A percentile compares a stretch with the other conserved stretches of the same genome.
These are phyloP conservation scores for Eufriesea mexicana DNA, from an alignment of 1,140 invertebrate genomes.

Conservation along the genomic window DNA sequence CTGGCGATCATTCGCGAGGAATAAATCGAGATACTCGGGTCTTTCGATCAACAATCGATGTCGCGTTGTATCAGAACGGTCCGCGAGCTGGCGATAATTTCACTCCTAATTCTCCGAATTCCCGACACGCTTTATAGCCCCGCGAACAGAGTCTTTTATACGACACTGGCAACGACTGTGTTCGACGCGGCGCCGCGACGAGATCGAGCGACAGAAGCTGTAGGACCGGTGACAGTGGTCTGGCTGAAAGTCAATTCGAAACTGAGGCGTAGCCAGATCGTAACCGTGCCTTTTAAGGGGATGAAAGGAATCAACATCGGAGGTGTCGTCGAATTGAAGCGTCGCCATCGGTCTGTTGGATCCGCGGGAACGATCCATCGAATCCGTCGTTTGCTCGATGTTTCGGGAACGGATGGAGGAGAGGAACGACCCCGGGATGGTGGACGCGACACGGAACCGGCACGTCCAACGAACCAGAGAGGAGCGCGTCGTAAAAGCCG, in stretches of 20 bases:
- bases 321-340: constrained; percentile 61
- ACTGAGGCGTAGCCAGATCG: constrained; percentile 40
- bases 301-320: constrained; percentile 64
- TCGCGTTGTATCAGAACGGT: too few species aligned
- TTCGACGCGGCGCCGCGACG: constrained; percentile 48
- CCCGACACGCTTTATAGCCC: not conserved
- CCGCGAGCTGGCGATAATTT: not conserved
- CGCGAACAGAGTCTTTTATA: not conserved
- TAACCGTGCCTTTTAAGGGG: constrained; percentile 59
- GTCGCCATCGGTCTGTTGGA: too few species aligned
- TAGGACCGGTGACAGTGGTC: constrained; percentile 14
- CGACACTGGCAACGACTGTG: not conserved
- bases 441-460: constrained; percentile 47
- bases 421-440: constrained; percentile 51
- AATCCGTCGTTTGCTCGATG: constrained; percentile 5
- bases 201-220: constrained; percentile 29
- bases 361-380: not conserved
- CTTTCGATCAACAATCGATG: not conserved
- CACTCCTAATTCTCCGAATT: not conserved
- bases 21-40: not conserved
- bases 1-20: too few species aligned
- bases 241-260: constrained; percentile 42
- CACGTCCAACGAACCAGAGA: constrained; percentile 62
- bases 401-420: constrained; percentile 14
- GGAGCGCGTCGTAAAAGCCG: constrained; percentile 62